Base-by-base conservation (phyloP, 1,140 invertebrate species). In the Steinernema khuongi region DNA sequence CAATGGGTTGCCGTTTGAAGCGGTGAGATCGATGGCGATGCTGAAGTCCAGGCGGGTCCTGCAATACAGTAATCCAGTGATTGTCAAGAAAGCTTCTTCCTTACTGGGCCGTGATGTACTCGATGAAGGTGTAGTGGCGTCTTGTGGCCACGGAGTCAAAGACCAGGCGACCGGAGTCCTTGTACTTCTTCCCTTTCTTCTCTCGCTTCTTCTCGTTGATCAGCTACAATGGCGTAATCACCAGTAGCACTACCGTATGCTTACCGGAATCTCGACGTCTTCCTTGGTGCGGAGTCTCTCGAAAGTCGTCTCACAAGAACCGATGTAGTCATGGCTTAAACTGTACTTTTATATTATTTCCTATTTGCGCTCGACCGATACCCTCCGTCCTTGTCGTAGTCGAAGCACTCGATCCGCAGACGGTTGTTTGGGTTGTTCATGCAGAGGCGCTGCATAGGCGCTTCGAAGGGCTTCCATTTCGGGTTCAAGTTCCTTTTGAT, bases 21-120 rank as follows among this genome's bases (percentile, higher is more conserved):
- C 89, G 18, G 90, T 91, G 80, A 91, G 91, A 84, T 91, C 90
- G 72, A 91, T 88, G 30, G 89, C 89, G 77, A 90, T 88, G 11
- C 89, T 89, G 78, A 88, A 90, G 81, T 90, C 87, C 14, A 90
- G 81, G 80, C 90, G 86, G 17, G 88, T 88, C 31, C 88, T 86
- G 44, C 60, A 81, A 79, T 1, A 30, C 2, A 75, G 32, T 11
- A n/a, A 60, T 36, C 18, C n/a, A 50, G 22, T 22, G 33, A 36
- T 28, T 30, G 14, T 0, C 22, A 74, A 74, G 50, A 22, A 22
- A 60, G 19, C 7, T 41, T 72, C 74, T n/a, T n/a, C 44, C 80
- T 73, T 71, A 81, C 80, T 83, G 81, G 0, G 83, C 82, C 19
- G 72, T 74, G 31, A 83, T 83, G 71, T 79, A 83, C 33, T 83